Conservation (phyloP, 2,797 vertebrate genomes). For the Parauchenoglanis ngamensis region DNA sequence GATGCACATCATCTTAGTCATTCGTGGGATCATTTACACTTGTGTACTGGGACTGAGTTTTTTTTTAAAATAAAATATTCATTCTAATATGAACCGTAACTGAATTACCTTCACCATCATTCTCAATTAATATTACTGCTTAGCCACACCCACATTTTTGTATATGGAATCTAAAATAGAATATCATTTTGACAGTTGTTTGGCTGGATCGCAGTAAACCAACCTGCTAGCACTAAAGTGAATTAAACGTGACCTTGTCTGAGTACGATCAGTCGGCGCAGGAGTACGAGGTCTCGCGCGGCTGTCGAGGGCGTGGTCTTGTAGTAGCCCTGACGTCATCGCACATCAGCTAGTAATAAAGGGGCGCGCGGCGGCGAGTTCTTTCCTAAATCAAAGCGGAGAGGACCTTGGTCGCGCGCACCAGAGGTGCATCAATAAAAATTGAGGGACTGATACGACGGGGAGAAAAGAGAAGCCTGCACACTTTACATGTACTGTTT, state of each 20-base stretch:
- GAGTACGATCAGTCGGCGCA: neutral
- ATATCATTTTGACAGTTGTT: neutral
- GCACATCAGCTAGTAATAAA: constrained; percentile 12
- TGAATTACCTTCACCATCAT: neutral
- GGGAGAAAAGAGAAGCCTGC: neutral
- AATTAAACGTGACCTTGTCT: constrained; percentile 3
- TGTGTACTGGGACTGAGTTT: too few species aligned
- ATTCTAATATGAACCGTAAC: neutral
- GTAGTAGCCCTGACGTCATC: constrained; percentile 24
- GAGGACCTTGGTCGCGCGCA: neutral
- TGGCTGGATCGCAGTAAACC: neutral
- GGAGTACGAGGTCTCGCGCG: neutral
- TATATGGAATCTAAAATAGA: neutral
- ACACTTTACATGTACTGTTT: neutral
- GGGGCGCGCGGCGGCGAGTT: neutral
- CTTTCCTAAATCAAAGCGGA: neutral
- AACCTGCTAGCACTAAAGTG: neutral
- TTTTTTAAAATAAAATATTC: neutral
- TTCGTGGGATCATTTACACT: neutral
- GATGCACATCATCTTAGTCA: neutral
- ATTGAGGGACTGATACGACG: neutral
- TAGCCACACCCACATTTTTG: neutral
- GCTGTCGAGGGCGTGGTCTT: neutral
- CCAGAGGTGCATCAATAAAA: too few species aligned
- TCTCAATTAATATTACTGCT: neutral